phyloP scores from a whole-genome alignment of 2,113 vertebrate genomes.

The Coptodon rendalli region DNA sequence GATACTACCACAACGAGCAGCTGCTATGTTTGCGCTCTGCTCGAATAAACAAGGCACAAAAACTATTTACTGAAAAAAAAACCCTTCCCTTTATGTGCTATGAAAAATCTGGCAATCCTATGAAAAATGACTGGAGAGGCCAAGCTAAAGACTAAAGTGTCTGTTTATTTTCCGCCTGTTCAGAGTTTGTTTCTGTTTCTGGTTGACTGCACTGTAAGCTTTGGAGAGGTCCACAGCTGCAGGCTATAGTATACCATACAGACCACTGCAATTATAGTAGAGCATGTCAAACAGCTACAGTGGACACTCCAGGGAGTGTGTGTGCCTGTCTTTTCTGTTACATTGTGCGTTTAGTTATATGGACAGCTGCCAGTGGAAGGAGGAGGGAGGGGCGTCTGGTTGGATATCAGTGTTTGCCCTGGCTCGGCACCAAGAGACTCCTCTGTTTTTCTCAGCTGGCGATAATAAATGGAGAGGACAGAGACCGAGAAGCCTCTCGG shows the following conservation, averaged over 20 bases:
- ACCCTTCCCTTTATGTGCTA: neutral
- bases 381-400: conserved; percentile 18
- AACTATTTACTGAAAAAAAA: neutral
- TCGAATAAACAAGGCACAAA: neutral
- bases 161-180: conserved; percentile 39
- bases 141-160: conserved; percentile 2
- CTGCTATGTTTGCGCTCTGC: neutral
- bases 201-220: conserved; percentile 30
- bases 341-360: conserved; percentile 57
- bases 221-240: conserved; percentile 50
- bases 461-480: conserved; percentile 41
- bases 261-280: conserved; percentile 49
- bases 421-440: conserved; percentile 38
- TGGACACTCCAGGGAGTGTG: conserved; percentile 37
- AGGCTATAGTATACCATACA: conserved; percentile 38
- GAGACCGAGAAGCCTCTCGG: neutral
- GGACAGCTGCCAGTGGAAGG: conserved; percentile 61
- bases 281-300: conserved; percentile 51
- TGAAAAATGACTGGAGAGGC: neutral
- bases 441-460: conserved; percentile 54
- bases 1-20: neutral
- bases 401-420: conserved; percentile 64
- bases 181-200: conserved; percentile 45
- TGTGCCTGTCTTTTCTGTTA: conserved; percentile 33
- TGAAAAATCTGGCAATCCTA: neutral